Percentiles rank a stretch among this genome's conserved stretches.
These are phyloP conservation scores for Silvanus unidentatus DNA, from an alignment of 2,888 invertebrate genomes.

Conservation along the genomic window DNA sequence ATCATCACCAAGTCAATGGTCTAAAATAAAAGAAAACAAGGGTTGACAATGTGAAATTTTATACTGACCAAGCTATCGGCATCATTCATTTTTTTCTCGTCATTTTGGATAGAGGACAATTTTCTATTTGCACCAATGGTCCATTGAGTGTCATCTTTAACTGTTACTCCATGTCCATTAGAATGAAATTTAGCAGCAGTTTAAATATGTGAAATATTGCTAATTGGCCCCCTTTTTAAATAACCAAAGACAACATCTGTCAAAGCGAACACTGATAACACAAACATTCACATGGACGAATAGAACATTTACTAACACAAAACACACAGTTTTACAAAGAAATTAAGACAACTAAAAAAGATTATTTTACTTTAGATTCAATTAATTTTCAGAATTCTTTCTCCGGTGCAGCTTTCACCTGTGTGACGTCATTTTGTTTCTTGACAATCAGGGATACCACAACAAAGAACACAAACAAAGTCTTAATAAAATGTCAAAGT, in stretches of 20 bases:
- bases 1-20: too few relatives aligned
- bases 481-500: not conserved
- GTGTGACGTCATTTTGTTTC: constrained; percentile 28
- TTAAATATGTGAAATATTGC: too few relatives aligned
- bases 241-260: constrained; percentile 20
- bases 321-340: not conserved
- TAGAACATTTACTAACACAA: constrained; percentile 4
- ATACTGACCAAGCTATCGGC: constrained; percentile 64
- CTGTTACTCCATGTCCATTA: too few relatives aligned
- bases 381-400: constrained; percentile 10
- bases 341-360: too few relatives aligned
- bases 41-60: not conserved
- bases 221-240: too few relatives aligned
- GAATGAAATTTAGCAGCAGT: too few relatives aligned
- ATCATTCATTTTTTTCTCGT: constrained; percentile 68
- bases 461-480: not conserved
- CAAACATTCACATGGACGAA: constrained; percentile 1
- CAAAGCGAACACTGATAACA: constrained; percentile 17
- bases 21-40: too few relatives aligned
- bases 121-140: not conserved
- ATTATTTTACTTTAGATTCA: too few relatives aligned
- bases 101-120: constrained; percentile 47
- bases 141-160: too few relatives aligned
- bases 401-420: constrained; percentile 33
- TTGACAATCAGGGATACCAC: not conserved